Evolutionary conservation across 2,888 invertebrate species (phyloP).

Genomic region (Volucella inflata): DNA sequence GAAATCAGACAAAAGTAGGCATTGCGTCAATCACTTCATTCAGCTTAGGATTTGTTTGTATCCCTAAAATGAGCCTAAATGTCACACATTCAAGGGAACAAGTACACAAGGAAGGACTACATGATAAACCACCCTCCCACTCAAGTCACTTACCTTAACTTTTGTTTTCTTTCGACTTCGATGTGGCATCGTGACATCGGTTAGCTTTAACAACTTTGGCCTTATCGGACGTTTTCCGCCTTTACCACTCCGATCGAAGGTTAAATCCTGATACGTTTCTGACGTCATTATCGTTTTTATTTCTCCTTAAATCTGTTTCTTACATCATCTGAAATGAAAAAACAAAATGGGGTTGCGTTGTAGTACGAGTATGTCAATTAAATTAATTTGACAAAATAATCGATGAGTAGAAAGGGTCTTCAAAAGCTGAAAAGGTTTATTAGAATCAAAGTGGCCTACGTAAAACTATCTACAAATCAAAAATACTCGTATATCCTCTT

Average conservation of each 20-base stretch:
- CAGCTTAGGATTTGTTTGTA: constrained; percentile 27
- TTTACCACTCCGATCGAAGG: constrained; percentile 80
- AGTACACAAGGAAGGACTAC: too few species aligned
- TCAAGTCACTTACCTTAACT: constrained; percentile 80
- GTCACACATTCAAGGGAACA: too few species aligned
- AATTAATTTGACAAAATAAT: constrained; percentile 32
- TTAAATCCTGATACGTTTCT: constrained; percentile 82
- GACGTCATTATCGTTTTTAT: constrained; percentile 80
- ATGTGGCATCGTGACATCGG: constrained; percentile 82
- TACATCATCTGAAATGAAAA: constrained; percentile 55
- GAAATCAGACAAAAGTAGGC: constrained; percentile 35
- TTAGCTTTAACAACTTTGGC: constrained; percentile 82
- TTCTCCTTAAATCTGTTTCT: neutral
- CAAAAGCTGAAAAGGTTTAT: neutral
- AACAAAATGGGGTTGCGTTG: neutral
- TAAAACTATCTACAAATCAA: neutral
- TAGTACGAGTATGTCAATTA: constrained; percentile 1
- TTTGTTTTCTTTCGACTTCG: constrained; percentile 83
- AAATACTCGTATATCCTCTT: neutral
- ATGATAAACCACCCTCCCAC: neutral
- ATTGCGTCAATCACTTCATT: constrained; percentile 43
- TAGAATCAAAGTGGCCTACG: neutral
- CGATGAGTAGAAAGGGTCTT: neutral
- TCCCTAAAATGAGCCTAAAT: neutral
- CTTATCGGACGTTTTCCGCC: constrained; percentile 81